Base-by-base conservation (phyloP, 2,888 invertebrate genomes). In the Sicus ferrugineus region DNA sequence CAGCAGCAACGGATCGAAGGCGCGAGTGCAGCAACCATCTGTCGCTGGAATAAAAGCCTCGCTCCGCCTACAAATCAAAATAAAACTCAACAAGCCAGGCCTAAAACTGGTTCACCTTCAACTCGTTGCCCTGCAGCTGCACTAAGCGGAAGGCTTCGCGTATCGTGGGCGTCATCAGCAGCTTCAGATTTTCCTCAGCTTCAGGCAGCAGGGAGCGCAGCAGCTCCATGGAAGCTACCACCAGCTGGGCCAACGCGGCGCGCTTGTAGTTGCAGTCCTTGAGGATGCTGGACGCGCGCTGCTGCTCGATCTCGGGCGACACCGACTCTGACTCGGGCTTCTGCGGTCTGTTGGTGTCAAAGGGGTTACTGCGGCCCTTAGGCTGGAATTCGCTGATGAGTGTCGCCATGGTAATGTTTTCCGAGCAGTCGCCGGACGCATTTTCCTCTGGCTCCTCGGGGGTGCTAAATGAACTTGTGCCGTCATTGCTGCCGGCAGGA, bases 211-310 rank as follows among this genome's bases (percentile, higher is more conserved):
- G 87, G 6, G 90, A 89, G 28, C 90, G 85, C 14, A 90, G 87
- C 75, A 96, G 87, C 80, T 96, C 95, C 81, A 97, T 89, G 74
- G 94, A 92, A 26, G 94, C 93, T 81, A 93, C 92, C 76, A 97
- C 88, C 77, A 95, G 91, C 83, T 96, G 95, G 31, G 94, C 92
- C 87, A 95, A 91, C 23, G 95, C 93, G 68, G 90, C 90, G 72
- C 93, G 89, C 80, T 93, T 93, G 21, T 95, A 94, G 79, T 96
- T 96, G 67, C 92, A 91, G 82, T 97, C 96, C 88, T 93, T 95
- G 74, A 91, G 90, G 72, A 95, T 93, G 78, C 95, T 94, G 61
- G 91, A 87, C 66, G 91, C 89, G 75, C 94, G 89, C 80, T 95
- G 94, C 76, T 92, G 92, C 78, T 94, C 93, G 68, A 95, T 93